Evolutionary conservation across 37 sponge, comb jelly and placozoan genomes (phyloP).

Genomic region (Bolinopsis microptera): DNA sequence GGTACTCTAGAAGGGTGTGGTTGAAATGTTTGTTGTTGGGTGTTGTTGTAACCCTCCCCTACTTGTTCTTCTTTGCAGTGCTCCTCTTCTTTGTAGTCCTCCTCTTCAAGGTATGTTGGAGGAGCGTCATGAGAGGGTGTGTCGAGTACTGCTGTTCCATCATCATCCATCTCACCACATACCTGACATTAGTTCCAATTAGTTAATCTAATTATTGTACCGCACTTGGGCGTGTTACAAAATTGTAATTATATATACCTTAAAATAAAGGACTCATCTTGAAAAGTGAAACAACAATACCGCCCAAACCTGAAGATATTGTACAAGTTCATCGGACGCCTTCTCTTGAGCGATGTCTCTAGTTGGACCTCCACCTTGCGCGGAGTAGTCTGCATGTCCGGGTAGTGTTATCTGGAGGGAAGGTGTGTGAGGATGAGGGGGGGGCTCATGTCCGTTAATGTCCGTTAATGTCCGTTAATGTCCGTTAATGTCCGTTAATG

Average conservation of each 20-base stretch:
- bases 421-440: no score
- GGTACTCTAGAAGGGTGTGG: neutral
- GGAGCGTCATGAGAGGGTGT: neutral
- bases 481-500: no score
- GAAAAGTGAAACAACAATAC: no score
- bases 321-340: slow-evolving; percentile 28
- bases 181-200: no score
- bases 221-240: no score
- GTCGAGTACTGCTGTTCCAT: slow-evolving; percentile 2
- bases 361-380: slow-evolving; percentile 4
- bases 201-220: no score
- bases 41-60: neutral
- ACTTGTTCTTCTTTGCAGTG: neutral
- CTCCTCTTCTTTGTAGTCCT: neutral
- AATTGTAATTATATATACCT: no score
- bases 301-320: slow-evolving; percentile 37
- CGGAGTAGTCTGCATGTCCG: slow-evolving; percentile 38
- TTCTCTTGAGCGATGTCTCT: slow-evolving; percentile 5
- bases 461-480: no score
- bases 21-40: no score
- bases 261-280: no score
- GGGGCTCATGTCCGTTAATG: no score
- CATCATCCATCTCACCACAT: slow-evolving; percentile 53
- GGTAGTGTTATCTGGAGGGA: slow-evolving; percentile 9
- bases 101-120: neutral